phyloP scores from a whole-genome alignment of 2,888 invertebrate genomes.

The Megamerina dolium region DNA sequence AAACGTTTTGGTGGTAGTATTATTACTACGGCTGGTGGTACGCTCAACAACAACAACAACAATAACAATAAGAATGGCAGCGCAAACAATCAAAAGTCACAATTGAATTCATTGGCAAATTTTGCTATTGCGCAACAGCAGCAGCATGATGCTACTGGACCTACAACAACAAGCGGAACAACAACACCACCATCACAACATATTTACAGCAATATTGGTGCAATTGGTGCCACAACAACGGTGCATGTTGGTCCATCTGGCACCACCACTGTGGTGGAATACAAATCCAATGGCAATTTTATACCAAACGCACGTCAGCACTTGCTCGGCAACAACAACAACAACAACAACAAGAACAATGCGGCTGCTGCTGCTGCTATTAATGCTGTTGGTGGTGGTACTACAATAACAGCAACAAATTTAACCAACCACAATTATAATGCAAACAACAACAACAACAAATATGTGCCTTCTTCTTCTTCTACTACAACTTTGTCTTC shows the following conservation, averaged over 20 bases:
- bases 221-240: conserved; percentile 43
- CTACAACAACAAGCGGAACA: conserved; percentile 6
- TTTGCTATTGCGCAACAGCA: conserved; percentile 9
- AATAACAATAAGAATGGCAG: too few species aligned
- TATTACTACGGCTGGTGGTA: conserved; percentile 8
- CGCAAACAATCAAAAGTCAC: too few species aligned
- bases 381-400: conserved; percentile 7
- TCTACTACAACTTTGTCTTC: conserved; percentile 12
- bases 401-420: conserved; percentile 19
- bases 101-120: conserved; percentile 4
- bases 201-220: conserved; percentile 24
- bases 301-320: conserved; percentile 23
- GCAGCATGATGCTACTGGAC: too few species aligned
- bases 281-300: conserved; percentile 39
- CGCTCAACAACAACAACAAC: background rate
- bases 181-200: conserved; percentile 17
- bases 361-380: conserved; percentile 2
- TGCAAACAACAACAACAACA: conserved; percentile 22
- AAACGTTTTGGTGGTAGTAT: conserved; percentile 20
- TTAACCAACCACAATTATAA: conserved; percentile 23
- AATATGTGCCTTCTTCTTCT: conserved; percentile 34
- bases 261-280: conserved; percentile 49
- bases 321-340: conserved; percentile 12
- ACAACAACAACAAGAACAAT: conserved; percentile 6
- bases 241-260: conserved; percentile 48